phyloP scores from a whole-genome alignment of 1,140 invertebrate species.

The Eufriesea mexicana region DNA sequence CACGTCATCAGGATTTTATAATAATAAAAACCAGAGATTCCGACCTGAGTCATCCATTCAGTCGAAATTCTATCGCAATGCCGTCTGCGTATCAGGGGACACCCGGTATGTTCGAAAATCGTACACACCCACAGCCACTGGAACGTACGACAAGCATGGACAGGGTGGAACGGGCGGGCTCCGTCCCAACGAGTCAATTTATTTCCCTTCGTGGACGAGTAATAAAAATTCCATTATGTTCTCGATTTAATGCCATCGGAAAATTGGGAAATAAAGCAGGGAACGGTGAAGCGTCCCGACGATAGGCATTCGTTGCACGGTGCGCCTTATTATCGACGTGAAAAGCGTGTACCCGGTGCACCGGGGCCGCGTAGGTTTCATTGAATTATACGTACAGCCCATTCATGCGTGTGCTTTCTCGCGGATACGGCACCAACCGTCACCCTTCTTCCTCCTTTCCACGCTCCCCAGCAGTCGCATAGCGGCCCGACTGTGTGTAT shows the following conservation, averaged over 20 bases:
- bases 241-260: background rate
- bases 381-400: slow-evolving; percentile 33
- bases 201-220: background rate
- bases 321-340: slow-evolving; percentile 37
- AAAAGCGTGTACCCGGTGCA: background rate
- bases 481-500: slow-evolving; percentile 3
- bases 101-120: background rate
- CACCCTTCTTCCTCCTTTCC: slow-evolving; percentile 25
- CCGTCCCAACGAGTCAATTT: background rate
- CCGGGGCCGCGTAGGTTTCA: slow-evolving; percentile 34
- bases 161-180: background rate
- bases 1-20: no score
- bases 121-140: background rate
- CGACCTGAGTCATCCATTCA: no score
- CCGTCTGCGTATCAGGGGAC: no score
- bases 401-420: slow-evolving; percentile 41
- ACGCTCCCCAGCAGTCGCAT: background rate
- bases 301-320: background rate
- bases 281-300: background rate
- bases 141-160: background rate
- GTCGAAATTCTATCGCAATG: no score
- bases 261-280: background rate
- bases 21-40: no score
- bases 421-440: slow-evolving; percentile 18
- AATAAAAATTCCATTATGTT: background rate